Base-by-base conservation (phyloP, 2,797 vertebrate species). In the Astyanax mexicanus region DNA sequence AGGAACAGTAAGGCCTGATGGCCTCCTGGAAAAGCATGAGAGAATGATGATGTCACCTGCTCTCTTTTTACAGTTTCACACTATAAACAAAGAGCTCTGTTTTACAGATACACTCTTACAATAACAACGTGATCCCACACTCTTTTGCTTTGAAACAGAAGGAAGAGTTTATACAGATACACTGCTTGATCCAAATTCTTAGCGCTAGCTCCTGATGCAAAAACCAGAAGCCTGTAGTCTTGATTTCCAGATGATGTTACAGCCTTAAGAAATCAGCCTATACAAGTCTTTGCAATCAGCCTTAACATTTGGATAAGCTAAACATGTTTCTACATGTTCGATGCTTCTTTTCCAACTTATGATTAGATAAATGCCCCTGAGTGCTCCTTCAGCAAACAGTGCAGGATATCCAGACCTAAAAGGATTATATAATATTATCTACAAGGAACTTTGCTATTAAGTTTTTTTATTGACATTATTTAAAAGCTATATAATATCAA, bases 201-300 rank as follows among this genome's bases (percentile, higher is more conserved):
- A 38, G 10, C 61, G 4, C 35, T 8, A 35, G 1, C 1, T 21
- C 9, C 19, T 40, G 60, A 62, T 23, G 38, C 37, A 17, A 23
- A 69, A 75, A 54, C 42, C 42, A 19, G 52, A 32, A 67, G 42
- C 45, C 51, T 57, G 42, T 61, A 40, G 55, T 32, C n/a, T 21
- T 69, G 23, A 42, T 32, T 76, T 69, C 47, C 55, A 76, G 35
- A 62, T 76, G 55, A 69, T 75, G 49, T 60, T 51, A 51, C 29
- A 69, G 74, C 37, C 52, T 75, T 1, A 13, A 52, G 35, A 21
- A 51, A 52, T 23, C 57, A 11, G 55, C 40, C 29, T 52, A 61
- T 21, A n/a, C n/a, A n/a, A n/a, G 23, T 27, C 35, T 57, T 70
- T 55, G 37, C 32, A 69, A 32, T 62, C 45, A 76, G 45, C 4